phyloP scores from a whole-genome alignment of 2,113 vertebrate species.

The Cebidichthys violaceus region DNA sequence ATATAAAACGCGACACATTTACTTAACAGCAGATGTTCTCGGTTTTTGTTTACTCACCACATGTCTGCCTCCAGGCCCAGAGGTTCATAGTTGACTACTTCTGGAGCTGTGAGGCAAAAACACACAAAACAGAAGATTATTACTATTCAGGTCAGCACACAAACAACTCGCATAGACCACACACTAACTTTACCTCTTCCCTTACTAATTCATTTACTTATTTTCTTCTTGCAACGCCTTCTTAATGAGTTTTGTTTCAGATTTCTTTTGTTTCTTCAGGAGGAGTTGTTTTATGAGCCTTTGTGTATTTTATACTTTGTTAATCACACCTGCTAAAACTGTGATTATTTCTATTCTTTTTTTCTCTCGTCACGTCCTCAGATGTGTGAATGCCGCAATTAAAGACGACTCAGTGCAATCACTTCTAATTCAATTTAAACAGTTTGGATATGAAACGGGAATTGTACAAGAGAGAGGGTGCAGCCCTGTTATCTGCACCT shows the following conservation, averaged over 20 bases:
- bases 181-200: not conserved
- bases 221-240: not conserved
- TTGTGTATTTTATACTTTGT: not conserved
- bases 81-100: constrained; percentile 98
- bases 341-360: not conserved
- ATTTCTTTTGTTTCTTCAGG: not conserved
- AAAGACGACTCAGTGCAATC: rapidly evolving
- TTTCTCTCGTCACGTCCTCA: not conserved
- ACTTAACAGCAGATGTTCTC: constrained; percentile 5
- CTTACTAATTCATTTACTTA: not conserved
- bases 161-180: not conserved
- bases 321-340: constrained; percentile 2
- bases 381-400: constrained; percentile 5
- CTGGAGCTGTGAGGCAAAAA: constrained; percentile 90
- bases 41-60: constrained; percentile 88
- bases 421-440: not conserved
- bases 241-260: not conserved
- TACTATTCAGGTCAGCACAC: constrained; percentile 13
- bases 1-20: not conserved
- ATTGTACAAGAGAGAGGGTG: not conserved
- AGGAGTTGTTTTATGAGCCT: constrained; percentile 1
- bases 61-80: constrained; percentile 98
- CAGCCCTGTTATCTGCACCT: not conserved
- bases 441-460: not conserved
- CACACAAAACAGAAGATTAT: constrained; percentile 24